These are phyloP conservation scores for Ibycter americanus DNA, from an alignment of 2,797 vertebrate genomes.

Conservation along the genomic window DNA sequence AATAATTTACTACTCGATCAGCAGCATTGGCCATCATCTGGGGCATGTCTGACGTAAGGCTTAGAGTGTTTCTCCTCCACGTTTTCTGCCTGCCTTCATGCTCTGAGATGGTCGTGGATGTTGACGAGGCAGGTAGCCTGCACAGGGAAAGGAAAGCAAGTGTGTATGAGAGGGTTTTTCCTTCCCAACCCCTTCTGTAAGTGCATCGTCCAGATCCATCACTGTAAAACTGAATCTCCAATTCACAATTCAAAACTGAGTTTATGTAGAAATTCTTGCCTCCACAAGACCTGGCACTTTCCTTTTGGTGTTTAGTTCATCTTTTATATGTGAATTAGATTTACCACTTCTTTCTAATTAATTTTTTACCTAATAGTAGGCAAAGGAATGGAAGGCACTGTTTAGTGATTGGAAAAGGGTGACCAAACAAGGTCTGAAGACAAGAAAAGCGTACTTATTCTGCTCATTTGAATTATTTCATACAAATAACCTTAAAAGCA, in stretches of 20 bases:
- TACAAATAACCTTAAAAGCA: background rate
- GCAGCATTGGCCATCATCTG: background rate
- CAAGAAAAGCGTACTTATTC: background rate
- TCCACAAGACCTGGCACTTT: background rate
- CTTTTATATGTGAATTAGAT: background rate
- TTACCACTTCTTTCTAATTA: background rate
- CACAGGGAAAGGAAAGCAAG: background rate
- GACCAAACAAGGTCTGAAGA: background rate
- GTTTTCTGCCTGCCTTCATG: background rate
- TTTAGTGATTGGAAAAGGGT: background rate
- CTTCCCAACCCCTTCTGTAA: background rate
- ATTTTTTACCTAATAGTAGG: background rate
- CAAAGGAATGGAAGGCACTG: background rate
- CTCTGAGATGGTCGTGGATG: background rate
- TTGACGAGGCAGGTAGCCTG: background rate
- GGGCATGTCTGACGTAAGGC: background rate
- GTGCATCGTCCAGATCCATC: background rate
- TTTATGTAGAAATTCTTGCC: background rate
- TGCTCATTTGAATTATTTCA: background rate
- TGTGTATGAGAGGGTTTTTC: background rate
- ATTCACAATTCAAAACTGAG: background rate
- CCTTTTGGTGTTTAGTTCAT: background rate
- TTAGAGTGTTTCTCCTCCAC: background rate
- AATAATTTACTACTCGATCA: slow-evolving; percentile 41
- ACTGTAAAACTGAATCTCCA: background rate